Evolutionary conservation across 2,113 vertebrate species (phyloP).

Genomic region (Protobothrops mucrosquamatus): DNA sequence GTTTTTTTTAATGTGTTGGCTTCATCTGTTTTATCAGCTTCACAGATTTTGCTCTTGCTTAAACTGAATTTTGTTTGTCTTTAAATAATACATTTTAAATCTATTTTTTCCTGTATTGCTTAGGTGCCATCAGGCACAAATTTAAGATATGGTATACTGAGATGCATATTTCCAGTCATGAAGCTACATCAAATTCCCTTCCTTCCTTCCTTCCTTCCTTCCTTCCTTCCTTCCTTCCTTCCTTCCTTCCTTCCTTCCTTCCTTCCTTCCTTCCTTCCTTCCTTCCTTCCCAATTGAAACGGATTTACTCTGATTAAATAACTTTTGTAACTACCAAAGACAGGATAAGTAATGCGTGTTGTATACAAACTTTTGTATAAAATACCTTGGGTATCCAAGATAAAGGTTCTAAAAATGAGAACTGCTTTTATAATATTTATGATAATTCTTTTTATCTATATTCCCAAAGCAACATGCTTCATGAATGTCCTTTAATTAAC

Average conservation of each 20-base stretch:
- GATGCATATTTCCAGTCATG: not conserved
- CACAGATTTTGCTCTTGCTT: not conserved
- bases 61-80: not conserved
- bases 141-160: not conserved
- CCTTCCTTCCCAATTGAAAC: not conserved
- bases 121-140: not conserved
- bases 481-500: constrained; percentile 57
- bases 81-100: not conserved
- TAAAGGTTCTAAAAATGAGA: constrained; percentile 36
- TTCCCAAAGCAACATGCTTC: constrained; percentile 48
- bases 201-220: not conserved
- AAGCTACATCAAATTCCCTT: not conserved
- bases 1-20: not conserved
- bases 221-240: not conserved
- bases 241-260: not conserved
- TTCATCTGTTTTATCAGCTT: not conserved
- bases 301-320: constrained; percentile 4
- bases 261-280: not conserved
- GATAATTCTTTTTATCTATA: constrained; percentile 48
- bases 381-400: constrained; percentile 21
- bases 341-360: constrained; percentile 1
- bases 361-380: constrained; percentile 1
- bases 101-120: not conserved
- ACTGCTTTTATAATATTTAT: constrained; percentile 42
- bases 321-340: constrained; percentile 26